Evolutionary conservation across 2,113 vertebrate species (phyloP), one percentile per base, ranked within the genome.

Genomic region (Riparia riparia): DNA sequence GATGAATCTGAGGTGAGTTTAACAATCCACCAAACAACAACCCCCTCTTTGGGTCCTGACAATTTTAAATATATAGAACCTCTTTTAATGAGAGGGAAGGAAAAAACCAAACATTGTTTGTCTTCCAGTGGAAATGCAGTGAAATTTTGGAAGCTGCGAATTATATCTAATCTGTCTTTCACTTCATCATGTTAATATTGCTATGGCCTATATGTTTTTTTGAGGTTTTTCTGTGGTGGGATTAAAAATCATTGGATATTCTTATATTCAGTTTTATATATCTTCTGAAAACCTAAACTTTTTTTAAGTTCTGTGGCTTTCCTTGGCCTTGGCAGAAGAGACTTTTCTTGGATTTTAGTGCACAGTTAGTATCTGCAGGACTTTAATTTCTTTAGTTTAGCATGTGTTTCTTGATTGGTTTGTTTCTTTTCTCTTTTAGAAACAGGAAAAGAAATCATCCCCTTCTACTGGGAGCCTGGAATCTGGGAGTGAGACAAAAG

Each of bases 381-480:
- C 58, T 87, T 8, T 7, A 5, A 15, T 50, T 86, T 78, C 31
- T 77, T 84, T 25, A 32, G 22, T 70, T 65, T 74, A 50, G 21
- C n/a, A 5, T 56, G 2, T 68, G 4, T 66, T 17, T 15, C 16
- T 85, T 45, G 42, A 22, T 54, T 34, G 29, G 3, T 91, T 64
- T 78, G 5, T 31, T 69, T 88, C 42, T n/a, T 88, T 57, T 69
- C n/a, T 65, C 37, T 82, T 73, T 69, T 82, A 99, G 98, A 99
- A 99, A 97, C 98, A 99, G 95, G 99, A 99, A 82, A 98, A 98
- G 96, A 99, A 99, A 94, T 95, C 93, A 1, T 99, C 99, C 78
- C 98, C 99, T 15, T 99, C 99, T 17, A 98, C 98, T 39, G 99
- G 98, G 78, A 99, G 99, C 90, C 97, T 99, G 17, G 99, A 99